Evolutionary conservation across 1,140 invertebrate genomes (phyloP), one percentile per base, ranked within the genome.

Genomic region (Archivesica marissinica): DNA sequence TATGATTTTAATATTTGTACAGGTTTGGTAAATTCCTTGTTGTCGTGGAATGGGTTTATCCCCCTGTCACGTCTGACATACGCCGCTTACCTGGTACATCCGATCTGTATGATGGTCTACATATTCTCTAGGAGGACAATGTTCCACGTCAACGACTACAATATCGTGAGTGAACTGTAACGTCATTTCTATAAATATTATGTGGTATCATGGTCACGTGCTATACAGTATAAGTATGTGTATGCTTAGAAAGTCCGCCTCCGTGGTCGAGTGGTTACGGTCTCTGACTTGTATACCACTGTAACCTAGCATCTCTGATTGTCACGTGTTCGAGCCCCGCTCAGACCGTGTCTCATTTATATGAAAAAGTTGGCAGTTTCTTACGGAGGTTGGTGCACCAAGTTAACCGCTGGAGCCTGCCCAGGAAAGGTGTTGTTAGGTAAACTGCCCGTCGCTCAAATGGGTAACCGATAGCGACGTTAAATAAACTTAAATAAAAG

Each of bases 21-120:
- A 96, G 96, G 95, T 85, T 91, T 95, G 38, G 96, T 97, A 28
- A 95, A 96, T 74, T 95, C 95, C 0, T 93, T 98, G 28, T 94
- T 99, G 25, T 97, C 97, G 0, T 97, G 97, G 93, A 95, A 74
- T 2, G 75, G 85, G 0, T 88, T 92, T 41, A 79, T 89, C 0
- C 92, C 92, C 20, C 35, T 93, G 6, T 87, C 89, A 9, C 84
- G 91, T 1, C 85, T 93, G n/a, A 90, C 92, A 0, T 93, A 91
- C 79, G 85, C 87, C 15, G 86, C 87, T 30, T 93, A 93, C 78
- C 77, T 93, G 0, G 61, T 92, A 11, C 92, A 93, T 66, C 97
- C 97, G 54, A 96, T 96, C 20, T 95, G 96, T 50, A 97, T 85
- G 86, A 66, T 59, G 50, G 44, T 78, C 0, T 88, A 87, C 38